Evolutionary conservation across 2,113 vertebrate genomes (phyloP).

Genomic region (Lepus timidus): DNA sequence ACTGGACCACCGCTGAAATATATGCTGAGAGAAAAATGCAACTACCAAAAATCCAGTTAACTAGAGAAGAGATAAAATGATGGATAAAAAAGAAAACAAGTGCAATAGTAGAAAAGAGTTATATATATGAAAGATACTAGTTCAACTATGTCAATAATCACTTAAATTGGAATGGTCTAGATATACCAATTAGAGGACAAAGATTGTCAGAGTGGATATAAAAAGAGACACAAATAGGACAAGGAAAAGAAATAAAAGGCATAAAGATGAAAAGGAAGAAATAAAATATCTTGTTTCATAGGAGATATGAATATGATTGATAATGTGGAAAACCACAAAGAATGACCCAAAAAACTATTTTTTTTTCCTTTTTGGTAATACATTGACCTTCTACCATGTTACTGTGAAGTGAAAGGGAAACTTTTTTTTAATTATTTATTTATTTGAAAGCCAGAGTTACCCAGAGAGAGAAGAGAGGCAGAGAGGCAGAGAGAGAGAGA

Average conservation of each 20-base stretch:
- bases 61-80: not conserved
- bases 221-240: not conserved
- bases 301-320: not conserved
- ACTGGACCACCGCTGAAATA: not conserved
- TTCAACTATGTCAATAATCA: not conserved
- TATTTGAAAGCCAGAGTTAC: no score
- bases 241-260: not conserved
- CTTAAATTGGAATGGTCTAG: not conserved
- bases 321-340: not conserved
- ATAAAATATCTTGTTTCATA: not conserved
- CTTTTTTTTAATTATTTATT: no score
- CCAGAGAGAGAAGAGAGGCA: no score
- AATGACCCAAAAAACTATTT: not conserved
- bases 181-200: not conserved
- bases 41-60: not conserved
- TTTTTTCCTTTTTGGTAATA: not conserved
- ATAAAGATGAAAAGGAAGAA: not conserved
- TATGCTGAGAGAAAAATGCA: not conserved
- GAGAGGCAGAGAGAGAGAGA: no score
- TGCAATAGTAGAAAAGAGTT: not conserved
- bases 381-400: not conserved
- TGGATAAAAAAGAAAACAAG: not conserved
- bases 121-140: not conserved
- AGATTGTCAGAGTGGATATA: no score
- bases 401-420: not conserved